phyloP scores from a whole-genome alignment of 2,888 invertebrate genomes.

The Drosophila merina region DNA sequence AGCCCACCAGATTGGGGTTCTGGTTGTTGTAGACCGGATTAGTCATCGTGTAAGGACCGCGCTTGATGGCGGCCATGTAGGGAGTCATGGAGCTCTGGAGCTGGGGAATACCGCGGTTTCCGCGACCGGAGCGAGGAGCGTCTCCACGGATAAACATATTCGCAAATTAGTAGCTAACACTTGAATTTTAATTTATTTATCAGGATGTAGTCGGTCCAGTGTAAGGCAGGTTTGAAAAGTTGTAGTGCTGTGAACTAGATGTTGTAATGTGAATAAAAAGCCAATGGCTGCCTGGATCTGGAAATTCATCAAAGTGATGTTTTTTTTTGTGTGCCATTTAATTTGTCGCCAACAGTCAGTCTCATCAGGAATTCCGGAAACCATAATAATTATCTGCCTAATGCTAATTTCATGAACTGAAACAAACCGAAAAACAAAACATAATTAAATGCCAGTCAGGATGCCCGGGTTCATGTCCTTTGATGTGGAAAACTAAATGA shows the following conservation, averaged over 20 bases:
- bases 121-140: constrained; percentile 2
- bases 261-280: not conserved
- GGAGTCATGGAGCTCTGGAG: constrained; percentile 27
- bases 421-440: not conserved
- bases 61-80: constrained; percentile 56
- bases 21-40: constrained; percentile 52
- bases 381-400: constrained; percentile 28
- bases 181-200: constrained; percentile 51
- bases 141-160: constrained; percentile 61
- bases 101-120: constrained; percentile 1
- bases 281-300: not conserved
- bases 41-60: constrained; percentile 55
- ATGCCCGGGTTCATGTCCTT: constrained; percentile 8
- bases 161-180: constrained; percentile 30
- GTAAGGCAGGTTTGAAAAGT: not conserved
- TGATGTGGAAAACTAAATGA: constrained; percentile 32
- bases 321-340: not conserved
- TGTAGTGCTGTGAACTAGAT: not conserved
- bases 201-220: constrained; percentile 16
- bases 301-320: not conserved
- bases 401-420: constrained; percentile 35
- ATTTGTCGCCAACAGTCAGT: not conserved
- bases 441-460: not conserved
- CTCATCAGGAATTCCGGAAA: not conserved
- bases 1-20: constrained; percentile 16